Percentiles rank a stretch among this genome's conserved stretches.
phyloP scores from a whole-genome alignment of 2,888 invertebrate species.

The Pristionchus entomophagus region DNA sequence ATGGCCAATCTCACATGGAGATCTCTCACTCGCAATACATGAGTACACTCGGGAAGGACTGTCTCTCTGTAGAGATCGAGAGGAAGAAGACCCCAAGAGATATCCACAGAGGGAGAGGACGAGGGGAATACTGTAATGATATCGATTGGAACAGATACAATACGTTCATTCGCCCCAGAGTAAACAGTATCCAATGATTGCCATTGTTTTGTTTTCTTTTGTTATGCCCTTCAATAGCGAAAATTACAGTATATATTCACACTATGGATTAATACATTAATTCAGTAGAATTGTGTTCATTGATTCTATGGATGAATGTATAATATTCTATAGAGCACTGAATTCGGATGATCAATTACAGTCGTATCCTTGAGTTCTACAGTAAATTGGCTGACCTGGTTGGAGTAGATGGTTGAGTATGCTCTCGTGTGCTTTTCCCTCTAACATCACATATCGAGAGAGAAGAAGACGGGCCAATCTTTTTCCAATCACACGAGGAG shows the following conservation, averaged over 20 bases:
- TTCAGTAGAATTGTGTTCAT: too few species aligned
- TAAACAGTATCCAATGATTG: too few species aligned
- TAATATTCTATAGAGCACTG: too few species aligned
- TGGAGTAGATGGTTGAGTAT: slow-evolving; percentile 1
- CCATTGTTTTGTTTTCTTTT: too few species aligned
- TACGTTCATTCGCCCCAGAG: too few species aligned
- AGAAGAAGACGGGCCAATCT: slow-evolving; percentile 45
- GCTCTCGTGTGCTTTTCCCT: slow-evolving; percentile 8
- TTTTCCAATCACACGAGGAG: slow-evolving; percentile 44
- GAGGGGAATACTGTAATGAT: slow-evolving; percentile 5
- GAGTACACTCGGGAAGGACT: slow-evolving; percentile 39
- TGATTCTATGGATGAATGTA: too few species aligned
- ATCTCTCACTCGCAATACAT: slow-evolving; percentile 42
- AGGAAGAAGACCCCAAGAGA: slow-evolving; percentile 43
- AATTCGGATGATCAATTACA: neutral
- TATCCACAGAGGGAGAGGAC: neutral
- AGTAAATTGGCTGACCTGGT: slow-evolving; percentile 35
- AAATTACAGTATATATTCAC: too few species aligned
- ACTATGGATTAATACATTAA: too few species aligned
- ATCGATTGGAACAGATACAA: too few species aligned
- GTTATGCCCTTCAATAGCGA: too few species aligned
- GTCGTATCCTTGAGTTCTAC: too few species aligned
- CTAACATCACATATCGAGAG: slow-evolving; percentile 42
- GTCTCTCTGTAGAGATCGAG: slow-evolving; percentile 24
- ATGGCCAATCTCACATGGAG: slow-evolving; percentile 28